Conservation (phyloP, 2,113 vertebrate species). For the Saguinus imperator region DNA sequence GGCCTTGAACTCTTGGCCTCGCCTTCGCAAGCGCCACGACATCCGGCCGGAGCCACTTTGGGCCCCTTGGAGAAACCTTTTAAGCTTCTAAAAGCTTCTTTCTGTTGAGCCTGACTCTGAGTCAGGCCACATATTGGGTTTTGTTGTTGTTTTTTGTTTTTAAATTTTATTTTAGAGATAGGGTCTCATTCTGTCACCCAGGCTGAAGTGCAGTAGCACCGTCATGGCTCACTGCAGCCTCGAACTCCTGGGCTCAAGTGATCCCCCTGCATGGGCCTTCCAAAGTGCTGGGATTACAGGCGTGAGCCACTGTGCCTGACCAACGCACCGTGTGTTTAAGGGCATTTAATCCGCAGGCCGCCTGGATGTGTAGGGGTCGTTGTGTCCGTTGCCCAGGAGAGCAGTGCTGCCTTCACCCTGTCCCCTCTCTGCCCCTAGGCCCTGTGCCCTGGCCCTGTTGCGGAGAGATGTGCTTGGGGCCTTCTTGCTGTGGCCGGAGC, state of each 20-base stretch:
- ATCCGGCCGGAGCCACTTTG: too few relatives aligned
- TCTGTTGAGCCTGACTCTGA: neutral
- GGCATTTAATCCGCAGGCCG: neutral
- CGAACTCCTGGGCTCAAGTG: neutral
- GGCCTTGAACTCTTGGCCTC: too few relatives aligned
- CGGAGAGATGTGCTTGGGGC: slow-evolving; percentile 89
- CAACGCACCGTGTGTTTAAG: neutral
- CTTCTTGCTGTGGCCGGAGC: slow-evolving; percentile 90
- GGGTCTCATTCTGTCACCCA: neutral
- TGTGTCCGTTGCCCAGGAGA: neutral
- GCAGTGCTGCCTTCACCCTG: neutral
- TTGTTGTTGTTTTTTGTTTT: neutral
- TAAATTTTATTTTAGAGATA: neutral
- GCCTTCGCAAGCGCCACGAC: too few relatives aligned
- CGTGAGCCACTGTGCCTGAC: neutral
- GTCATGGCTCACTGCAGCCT: neutral
- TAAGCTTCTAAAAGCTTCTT: neutral
- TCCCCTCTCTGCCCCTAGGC: slow-evolving; percentile 78
- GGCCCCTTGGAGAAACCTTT: neutral
- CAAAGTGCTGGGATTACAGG: neutral
- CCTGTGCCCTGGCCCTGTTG: slow-evolving; percentile 87
- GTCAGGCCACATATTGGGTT: too few relatives aligned
- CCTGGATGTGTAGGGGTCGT: neutral
- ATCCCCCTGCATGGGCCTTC: neutral
- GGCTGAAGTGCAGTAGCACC: neutral